Base-by-base conservation (phyloP, 2,888 invertebrate species). In the Abscondita cerata region DNA sequence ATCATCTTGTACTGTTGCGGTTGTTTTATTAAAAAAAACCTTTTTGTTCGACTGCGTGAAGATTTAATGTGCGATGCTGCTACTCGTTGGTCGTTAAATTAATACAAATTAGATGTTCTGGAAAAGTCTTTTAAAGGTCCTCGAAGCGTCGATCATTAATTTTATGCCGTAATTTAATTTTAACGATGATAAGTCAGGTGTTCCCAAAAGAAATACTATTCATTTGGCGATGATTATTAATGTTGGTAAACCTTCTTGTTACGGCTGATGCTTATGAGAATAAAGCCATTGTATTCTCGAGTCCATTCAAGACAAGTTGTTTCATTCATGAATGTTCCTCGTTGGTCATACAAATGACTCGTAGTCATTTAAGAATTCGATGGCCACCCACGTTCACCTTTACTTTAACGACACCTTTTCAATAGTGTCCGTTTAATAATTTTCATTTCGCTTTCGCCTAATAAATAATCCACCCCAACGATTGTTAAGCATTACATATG, bases 401-500 rank as follows among this genome's bases (percentile, higher is more conserved):
- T 56, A 55, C 46, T 38, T 20, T n/a, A 15, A 51, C 55, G 19
- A 40, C 36, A 16, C 31, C n/a, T n/a, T n/a, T n/a, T n/a, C n/a
- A n/a, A n/a, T n/a, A n/a, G n/a, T n/a, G 31, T 13, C 48, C 11
- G 33, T 33, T 2, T 3, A 44, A 16, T 11, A 44, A 11, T 40
- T 52, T 36, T 16, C n/a, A 19, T 47, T 57, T 62, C 54, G 31
- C 15, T 44, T 41, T 48, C 44, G 54, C 59, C 41, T 40, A 52
- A 38, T 46, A 36, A 12, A 44, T 50, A 44, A 47, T 47, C 54
- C 62, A 51, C 50, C 59, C 33, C 51, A 38, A 25, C 25, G 6
- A 48, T 52, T 55, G 62, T 59, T 58, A 59, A 36, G 56, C 41
- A 52, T 62, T 63, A 63, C 63, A 63, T 63, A 63, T 63, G 63